Evolutionary conservation across 2,797 vertebrate genomes (phyloP), one percentile per base, ranked within the genome.

Genomic region (Tympanoctomys barrerae): DNA sequence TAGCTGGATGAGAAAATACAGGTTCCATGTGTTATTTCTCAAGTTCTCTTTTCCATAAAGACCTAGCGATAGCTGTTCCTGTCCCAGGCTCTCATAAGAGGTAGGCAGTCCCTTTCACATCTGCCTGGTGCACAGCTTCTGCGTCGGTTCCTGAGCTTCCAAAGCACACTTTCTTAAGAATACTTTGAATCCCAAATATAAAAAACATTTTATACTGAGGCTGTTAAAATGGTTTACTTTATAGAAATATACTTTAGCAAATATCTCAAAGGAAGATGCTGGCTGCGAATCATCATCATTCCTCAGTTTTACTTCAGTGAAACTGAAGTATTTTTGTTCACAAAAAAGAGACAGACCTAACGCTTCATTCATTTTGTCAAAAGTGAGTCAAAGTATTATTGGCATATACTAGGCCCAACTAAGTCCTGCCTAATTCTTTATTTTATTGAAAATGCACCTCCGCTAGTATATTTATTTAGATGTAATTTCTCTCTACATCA

Each of bases 361-460:
- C 1, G 73, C 21, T 94, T 84, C 39, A 90, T 82, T 81, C 19
- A 84, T 46, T 87, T 81, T 66, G 8, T 88, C 26, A 90, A 90
- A 96, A 90, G 10, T 64, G 39, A 87, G 49, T 94, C 26, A 91
- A 95, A 91, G 75, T 81, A 49, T 71, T 84, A 0, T 42, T 96
- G 94, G 2, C 66, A 61, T 57, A 52, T 81, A 24, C 22, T 57
- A 91, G 78, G 18, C 13, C 2, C 12, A 68, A 36, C 0, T 28
- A 8, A 79, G 5, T 26, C 84, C 7, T 87, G 10, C 33, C 73
- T 6, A 1, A 66, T 93, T 54, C 64, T 80, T 21, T 31, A 18
- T 73, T 93, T 97, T 94, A 97, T 97, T 94, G 94, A 96, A 89
- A 79, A 98, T 92, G 94, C 95, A 94, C 85, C 83, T 97, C 83